phyloP scores from a whole-genome alignment of 1,140 invertebrate genomes.

The Monomorium pharaonis region DNA sequence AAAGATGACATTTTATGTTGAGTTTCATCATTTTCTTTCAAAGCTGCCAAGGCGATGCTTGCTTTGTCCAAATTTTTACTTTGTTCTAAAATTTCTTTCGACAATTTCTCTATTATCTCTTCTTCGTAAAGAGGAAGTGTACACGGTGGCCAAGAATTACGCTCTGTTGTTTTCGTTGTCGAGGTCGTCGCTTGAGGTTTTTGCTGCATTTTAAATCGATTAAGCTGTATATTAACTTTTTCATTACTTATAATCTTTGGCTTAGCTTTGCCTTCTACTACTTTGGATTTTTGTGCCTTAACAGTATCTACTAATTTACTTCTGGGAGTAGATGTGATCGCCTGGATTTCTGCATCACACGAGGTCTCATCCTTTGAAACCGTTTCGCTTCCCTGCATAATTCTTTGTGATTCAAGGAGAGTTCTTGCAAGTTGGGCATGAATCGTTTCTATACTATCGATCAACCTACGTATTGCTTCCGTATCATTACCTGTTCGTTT shows the following conservation, averaged over 20 bases:
- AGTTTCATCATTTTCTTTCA: conserved; percentile 5
- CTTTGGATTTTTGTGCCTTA: conserved; percentile 41
- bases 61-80: conserved; percentile 73
- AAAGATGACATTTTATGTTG: background rate
- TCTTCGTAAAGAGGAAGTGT: conserved; percentile 62
- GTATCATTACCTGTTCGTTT: conserved; percentile 58
- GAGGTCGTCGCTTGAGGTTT: conserved; percentile 33
- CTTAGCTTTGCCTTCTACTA: conserved; percentile 45
- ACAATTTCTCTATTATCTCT: conserved; percentile 77
- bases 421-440: conserved; percentile 76
- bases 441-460: conserved; percentile 79
- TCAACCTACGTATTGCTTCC: conserved; percentile 71
- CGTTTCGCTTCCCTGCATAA: conserved; percentile 57
- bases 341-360: conserved; percentile 14
- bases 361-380: background rate
- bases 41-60: background rate
- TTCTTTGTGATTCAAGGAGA: conserved; percentile 76
- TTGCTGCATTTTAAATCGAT: conserved; percentile 66
- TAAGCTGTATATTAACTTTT: conserved; percentile 72
- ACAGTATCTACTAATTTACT: conserved; percentile 41
- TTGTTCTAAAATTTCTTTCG: conserved; percentile 80
- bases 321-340: conserved; percentile 20
- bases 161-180: conserved; percentile 11
- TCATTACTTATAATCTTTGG: conserved; percentile 78
- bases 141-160: background rate